Base-by-base conservation (phyloP, 2,888 invertebrate genomes). In the Drosophila vallismaia region DNA sequence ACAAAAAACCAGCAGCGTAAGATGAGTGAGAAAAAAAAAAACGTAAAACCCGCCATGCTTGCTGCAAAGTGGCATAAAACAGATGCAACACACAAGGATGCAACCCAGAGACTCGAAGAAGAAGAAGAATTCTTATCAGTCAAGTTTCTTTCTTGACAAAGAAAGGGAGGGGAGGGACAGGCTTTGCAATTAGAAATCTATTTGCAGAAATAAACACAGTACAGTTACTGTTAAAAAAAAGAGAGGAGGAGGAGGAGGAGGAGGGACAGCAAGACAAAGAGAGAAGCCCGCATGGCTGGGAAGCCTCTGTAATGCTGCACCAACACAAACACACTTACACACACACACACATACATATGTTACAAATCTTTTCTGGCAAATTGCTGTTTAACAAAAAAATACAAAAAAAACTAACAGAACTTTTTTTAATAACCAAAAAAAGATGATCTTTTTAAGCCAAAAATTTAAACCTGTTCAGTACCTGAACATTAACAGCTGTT, bases 21-120 rank as follows among this genome's bases (percentile, higher is more conserved):
- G 12, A 19, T 44, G 50, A 55, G 31, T 2, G 28, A 28, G 6
- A 36, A 12, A 29, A 36, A 31, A 45, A 12, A 7, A 38, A 33
- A 57, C 40, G 19, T 33, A 46, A 64, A 55, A 53, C 40, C 69
- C 63, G 63, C 63, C 51, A 63, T 64, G 52, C 59, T 48, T 58
- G 60, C 45, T 48, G 63, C 40, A 51, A 74, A 71, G 78, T 64
- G 70, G 58, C 78, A 67, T 59, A 72, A 72, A 78, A 64, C 67
- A 78, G 75, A 80, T 77, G 80, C 77, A 77, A 56, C 73, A 72
- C 63, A 63, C 19, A 19, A 19, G 19, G 19, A 19, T 28, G 14
- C 24, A 62, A 31, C 24, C 10, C 29, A 12, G 19, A 40, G 33
- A 57, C 28, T 3, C 19, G 26, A 14, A 26, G 31, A 12, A 24